A percentile compares a stretch with the other conserved stretches of the same genome.
Conservation (phyloP, 2,888 invertebrate species). For the Ormyrus thymus region DNA sequence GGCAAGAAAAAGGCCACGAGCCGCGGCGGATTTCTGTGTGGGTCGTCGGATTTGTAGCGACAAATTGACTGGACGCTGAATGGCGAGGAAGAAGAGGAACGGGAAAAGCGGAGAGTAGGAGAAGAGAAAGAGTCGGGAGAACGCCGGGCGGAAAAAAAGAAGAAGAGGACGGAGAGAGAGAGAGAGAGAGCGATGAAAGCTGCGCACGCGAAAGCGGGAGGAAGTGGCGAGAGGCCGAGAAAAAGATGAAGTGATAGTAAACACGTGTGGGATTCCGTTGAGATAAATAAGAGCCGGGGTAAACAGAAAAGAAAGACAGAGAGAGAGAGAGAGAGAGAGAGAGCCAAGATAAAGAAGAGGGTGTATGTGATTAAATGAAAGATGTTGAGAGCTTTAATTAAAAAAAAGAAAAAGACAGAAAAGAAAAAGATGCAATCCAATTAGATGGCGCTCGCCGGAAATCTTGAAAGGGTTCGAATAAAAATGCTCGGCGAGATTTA, state of each 20-base stretch:
- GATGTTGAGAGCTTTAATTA: conserved; percentile 33
- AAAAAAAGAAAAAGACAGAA: conserved; percentile 23
- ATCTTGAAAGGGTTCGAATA: conserved; percentile 12
- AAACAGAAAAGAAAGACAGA: not conserved
- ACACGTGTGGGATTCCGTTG: conserved; percentile 2
- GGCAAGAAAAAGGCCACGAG: too few relatives aligned
- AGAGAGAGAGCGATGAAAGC: conserved; percentile 12
- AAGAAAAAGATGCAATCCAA: conserved; percentile 14
- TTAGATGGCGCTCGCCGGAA: conserved; percentile 15
- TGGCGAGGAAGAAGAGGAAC: not conserved
- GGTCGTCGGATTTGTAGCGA: not conserved
- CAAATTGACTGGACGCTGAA: not conserved
- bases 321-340: conserved; percentile 23
- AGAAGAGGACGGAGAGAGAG: not conserved
- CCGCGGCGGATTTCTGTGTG: not conserved
- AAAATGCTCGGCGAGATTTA: not conserved
- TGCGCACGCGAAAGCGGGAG: not conserved
- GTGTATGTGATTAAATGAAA: conserved; percentile 7
- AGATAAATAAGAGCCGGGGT: conserved; percentile 18
- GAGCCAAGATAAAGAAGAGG: conserved; percentile 16
- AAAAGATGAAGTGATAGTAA: conserved; percentile 35
- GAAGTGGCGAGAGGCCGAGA: conserved; percentile 54
- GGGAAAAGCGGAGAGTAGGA: too few relatives aligned
- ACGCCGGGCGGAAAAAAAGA: not conserved
- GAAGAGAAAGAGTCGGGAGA: not conserved